Evolutionary conservation across 2,113 vertebrate genomes (phyloP).

Genomic region (Ariopsis seemanni): DNA sequence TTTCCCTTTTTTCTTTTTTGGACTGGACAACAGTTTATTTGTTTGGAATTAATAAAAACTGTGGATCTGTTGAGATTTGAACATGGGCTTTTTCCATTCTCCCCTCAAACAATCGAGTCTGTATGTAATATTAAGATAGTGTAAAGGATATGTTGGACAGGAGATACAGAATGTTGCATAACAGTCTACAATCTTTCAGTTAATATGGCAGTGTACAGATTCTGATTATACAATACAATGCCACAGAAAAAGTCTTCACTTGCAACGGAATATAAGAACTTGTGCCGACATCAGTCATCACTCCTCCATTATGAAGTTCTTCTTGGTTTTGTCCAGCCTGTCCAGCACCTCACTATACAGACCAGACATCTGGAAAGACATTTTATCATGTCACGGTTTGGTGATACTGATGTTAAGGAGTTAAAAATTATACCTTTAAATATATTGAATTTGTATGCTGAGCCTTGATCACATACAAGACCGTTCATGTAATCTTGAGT

Average conservation of each 20-base stretch:
- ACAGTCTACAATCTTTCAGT: neutral
- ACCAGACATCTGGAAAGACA: slow-evolving; percentile 47
- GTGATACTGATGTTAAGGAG: neutral
- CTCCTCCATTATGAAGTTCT: slow-evolving; percentile 64
- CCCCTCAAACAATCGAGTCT: neutral
- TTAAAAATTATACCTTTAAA: neutral
- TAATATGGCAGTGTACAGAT: neutral
- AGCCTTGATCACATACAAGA: neutral
- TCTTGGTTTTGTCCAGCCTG: slow-evolving; percentile 75
- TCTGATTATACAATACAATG: neutral
- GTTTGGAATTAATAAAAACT: slow-evolving; percentile 81
- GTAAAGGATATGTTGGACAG: neutral
- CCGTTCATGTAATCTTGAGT: too few relatives aligned
- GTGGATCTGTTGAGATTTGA: slow-evolving; percentile 77
- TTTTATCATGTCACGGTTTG: slow-evolving; percentile 4
- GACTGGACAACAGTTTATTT: slow-evolving; percentile 80
- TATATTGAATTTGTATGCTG: neutral
- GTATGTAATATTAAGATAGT: slow-evolving; percentile 57
- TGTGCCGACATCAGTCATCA: slow-evolving; percentile 41
- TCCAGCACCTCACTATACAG: slow-evolving; percentile 82
- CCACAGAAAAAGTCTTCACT: neutral
- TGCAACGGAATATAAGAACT: neutral
- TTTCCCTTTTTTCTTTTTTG: slow-evolving; percentile 49
- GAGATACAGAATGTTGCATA: neutral
- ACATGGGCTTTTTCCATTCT: slow-evolving; percentile 53